Evolutionary conservation across 2,888 invertebrate species (phyloP).

Genomic region (Dascillus cervinus): DNA sequence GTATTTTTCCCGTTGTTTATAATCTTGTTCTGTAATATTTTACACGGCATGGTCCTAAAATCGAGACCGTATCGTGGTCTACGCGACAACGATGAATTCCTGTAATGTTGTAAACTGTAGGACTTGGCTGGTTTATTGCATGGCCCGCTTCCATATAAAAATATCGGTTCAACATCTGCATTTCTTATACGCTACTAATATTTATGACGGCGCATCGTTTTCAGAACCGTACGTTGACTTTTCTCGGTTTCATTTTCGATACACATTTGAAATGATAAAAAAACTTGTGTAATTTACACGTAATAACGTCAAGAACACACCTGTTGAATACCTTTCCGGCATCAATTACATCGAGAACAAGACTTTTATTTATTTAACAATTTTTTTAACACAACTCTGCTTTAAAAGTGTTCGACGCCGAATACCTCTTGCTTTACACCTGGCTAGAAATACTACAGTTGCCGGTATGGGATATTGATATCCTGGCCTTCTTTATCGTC

Average conservation of each 20-base stretch:
- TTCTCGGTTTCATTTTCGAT: constrained; percentile 5
- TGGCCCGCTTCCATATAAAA: constrained; percentile 30
- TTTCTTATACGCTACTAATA: constrained; percentile 16
- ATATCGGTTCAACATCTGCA: constrained; percentile 25
- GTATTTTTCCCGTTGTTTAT: too few species aligned
- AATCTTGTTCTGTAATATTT: constrained; percentile 10
- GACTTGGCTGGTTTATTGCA: constrained; percentile 27
- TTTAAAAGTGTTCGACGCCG: too few species aligned
- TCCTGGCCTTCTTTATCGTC: constrained; percentile 15
- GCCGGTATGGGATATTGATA: too few species aligned
- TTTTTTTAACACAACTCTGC: too few species aligned
- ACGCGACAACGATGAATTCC: constrained; percentile 33
- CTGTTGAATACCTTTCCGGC: too few species aligned
- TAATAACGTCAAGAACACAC: too few species aligned
- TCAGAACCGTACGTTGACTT: constrained; percentile 9
- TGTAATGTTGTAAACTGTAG: constrained; percentile 22
- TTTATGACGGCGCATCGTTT: constrained; percentile 11
- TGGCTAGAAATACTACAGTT: too few species aligned
- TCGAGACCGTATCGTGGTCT: constrained; percentile 31
- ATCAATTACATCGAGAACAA: too few species aligned
- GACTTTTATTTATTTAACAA: too few species aligned
- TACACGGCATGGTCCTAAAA: constrained; percentile 14
- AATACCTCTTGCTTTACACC: too few species aligned
- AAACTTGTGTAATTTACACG: too few species aligned
- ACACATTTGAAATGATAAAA: too few species aligned